Evolutionary conservation across 1,140 invertebrate species (phyloP).

Genomic region (Halotydeus destructor): DNA sequence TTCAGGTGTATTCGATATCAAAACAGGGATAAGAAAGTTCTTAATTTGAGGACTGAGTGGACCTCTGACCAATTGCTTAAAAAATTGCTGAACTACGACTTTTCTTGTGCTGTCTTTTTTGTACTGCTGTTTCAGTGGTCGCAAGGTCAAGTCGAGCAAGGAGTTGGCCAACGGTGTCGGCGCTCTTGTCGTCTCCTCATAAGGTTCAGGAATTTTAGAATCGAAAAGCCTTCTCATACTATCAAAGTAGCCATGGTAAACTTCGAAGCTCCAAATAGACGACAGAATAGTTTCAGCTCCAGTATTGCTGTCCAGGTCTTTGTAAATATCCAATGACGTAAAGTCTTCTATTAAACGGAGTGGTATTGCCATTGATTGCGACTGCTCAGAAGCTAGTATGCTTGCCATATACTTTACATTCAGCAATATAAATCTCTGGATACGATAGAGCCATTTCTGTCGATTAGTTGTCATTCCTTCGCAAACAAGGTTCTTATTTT

Average conservation of each 20-base stretch:
- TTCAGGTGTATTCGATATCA: too few species aligned
- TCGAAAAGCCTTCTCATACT: constrained; percentile 46
- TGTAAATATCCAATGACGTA: constrained; percentile 11
- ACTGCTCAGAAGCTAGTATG: constrained; percentile 4
- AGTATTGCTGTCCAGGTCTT: neutral
- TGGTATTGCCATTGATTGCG: constrained; percentile 10
- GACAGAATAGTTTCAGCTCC: constrained; percentile 1
- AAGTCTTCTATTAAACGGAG: constrained; percentile 15
- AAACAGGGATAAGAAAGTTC: neutral
- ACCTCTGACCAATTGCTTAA: constrained; percentile 1
- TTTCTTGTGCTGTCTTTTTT: constrained; percentile 1
- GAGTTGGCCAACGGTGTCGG: constrained; percentile 49
- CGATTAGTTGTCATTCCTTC: neutral
- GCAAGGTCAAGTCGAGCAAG: constrained; percentile 48
- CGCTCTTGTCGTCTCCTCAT: constrained; percentile 41
- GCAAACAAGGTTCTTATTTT: constrained; percentile 4
- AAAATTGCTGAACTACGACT: constrained; percentile 1
- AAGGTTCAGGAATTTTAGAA: constrained; percentile 41
- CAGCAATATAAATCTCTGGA: constrained; percentile 10
- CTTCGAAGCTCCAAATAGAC: constrained; percentile 15
- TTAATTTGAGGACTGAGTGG: constrained; percentile 3
- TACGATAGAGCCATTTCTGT: constrained; percentile 9
- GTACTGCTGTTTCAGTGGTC: constrained; percentile 34
- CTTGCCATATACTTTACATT: constrained; percentile 11
- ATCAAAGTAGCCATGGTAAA: constrained; percentile 38